Conservation (phyloP, 2,113 vertebrate species). For the Scomber colias region DNA sequence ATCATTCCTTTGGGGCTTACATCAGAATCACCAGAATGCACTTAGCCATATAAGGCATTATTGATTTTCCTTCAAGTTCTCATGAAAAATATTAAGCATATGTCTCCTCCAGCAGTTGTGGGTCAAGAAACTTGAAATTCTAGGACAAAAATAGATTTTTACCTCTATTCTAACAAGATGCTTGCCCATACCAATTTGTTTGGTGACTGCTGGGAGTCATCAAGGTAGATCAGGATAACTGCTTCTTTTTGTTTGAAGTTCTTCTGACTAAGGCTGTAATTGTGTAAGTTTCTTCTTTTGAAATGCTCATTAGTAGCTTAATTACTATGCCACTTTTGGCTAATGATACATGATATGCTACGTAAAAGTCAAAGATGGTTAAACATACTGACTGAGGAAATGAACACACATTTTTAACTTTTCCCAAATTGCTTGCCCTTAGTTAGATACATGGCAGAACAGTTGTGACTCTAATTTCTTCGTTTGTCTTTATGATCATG, state of each 20-base stretch:
- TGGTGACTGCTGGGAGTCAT: constrained; percentile 10
- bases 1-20: not conserved
- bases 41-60: constrained; percentile 33
- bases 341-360: constrained; percentile 19
- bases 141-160: constrained; percentile 16
- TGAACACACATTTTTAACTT: not conserved
- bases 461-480: constrained; percentile 17
- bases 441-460: not conserved
- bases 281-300: not conserved
- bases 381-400: not conserved
- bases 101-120: constrained; percentile 39
- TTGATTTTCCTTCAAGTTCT: constrained; percentile 60
- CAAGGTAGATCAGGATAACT: not conserved
- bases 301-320: constrained; percentile 19
- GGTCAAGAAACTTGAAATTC: constrained; percentile 47
- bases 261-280: constrained; percentile 27
- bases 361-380: not conserved
- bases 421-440: not conserved
- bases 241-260: constrained; percentile 21
- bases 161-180: constrained; percentile 29
- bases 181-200: constrained; percentile 10
- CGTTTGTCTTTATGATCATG: constrained; percentile 29
- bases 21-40: constrained; percentile 24
- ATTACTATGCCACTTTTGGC: not conserved
- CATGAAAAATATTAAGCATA: constrained; percentile 46